These are phyloP conservation scores for Arion vulgaris DNA, from an alignment of 1,140 invertebrate genomes.

Conservation along the genomic window DNA sequence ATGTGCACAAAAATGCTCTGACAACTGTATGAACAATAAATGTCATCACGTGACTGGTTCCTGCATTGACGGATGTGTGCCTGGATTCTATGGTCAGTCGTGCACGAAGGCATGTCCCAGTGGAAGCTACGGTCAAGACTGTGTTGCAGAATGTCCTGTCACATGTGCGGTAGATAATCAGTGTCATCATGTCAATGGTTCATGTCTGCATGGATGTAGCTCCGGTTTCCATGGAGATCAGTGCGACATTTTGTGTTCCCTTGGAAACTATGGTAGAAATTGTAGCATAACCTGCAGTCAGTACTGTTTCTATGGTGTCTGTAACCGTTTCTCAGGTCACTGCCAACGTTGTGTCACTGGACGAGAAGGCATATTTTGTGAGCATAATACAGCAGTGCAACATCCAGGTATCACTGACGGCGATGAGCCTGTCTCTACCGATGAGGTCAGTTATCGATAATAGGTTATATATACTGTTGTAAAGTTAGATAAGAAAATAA, in stretches of 20 bases:
- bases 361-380: background rate
- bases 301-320: background rate
- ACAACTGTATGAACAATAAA: background rate
- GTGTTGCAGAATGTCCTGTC: slow-evolving; percentile 2
- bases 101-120: background rate
- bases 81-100: background rate
- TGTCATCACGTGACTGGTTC: slow-evolving; percentile 5
- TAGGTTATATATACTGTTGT: background rate
- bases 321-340: slow-evolving; percentile 17
- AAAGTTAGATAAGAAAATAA: too few relatives aligned
- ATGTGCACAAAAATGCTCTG: background rate
- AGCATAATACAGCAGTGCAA: background rate
- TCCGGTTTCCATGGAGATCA: slow-evolving; percentile 2
- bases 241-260: slow-evolving; percentile 2
- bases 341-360: background rate
- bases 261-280: background rate
- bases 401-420: background rate
- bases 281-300: slow-evolving; percentile 22
- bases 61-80: slow-evolving; percentile 15
- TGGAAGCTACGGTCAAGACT: slow-evolving; percentile 18
- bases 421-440: background rate
- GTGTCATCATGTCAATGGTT: slow-evolving; percentile 25
- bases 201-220: slow-evolving; percentile 15
- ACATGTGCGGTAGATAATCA: background rate
- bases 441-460: background rate